Evolutionary conservation across 2,888 invertebrate species (phyloP).

Genomic region (Drosophila kanekoi): DNA sequence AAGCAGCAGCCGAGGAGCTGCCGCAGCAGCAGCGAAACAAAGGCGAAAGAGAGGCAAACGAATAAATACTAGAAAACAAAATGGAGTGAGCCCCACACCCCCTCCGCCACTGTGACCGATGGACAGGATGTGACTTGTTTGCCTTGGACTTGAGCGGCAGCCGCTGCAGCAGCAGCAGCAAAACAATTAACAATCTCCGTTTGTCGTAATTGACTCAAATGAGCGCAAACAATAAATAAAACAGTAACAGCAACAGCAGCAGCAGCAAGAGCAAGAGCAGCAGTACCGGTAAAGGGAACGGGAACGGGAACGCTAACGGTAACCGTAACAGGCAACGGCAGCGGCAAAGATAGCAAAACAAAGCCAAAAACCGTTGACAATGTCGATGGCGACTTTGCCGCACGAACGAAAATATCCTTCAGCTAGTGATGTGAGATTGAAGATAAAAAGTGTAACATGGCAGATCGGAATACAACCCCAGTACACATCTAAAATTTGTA

Average conservation of each 20-base stretch:
- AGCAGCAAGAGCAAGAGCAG: conserved; percentile 44
- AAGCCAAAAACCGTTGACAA: conserved; percentile 53
- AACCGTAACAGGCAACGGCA: conserved; percentile 23
- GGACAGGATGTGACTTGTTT: conserved; percentile 66
- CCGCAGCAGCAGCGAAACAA: conserved; percentile 37
- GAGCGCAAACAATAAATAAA: conserved; percentile 80
- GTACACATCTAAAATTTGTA: too few species aligned
- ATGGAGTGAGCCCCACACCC: conserved; percentile 35
- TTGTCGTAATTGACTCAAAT: conserved; percentile 83
- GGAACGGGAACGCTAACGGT: conserved; percentile 8
- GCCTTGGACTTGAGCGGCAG: conserved; percentile 65
- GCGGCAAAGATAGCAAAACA: conserved; percentile 51
- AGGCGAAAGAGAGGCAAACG: conserved; percentile 48
- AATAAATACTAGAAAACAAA: conserved; percentile 67
- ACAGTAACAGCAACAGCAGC: conserved; percentile 59
- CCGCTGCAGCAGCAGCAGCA: conserved; percentile 44
- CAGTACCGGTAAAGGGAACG: conserved; percentile 2
- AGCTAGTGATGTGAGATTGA: conserved; percentile 33
- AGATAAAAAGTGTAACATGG: neutral
- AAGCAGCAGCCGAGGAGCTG: conserved; percentile 41
- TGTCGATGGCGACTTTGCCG: conserved; percentile 35
- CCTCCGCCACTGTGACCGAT: neutral
- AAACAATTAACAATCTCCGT: conserved; percentile 83
- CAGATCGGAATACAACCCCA: neutral
- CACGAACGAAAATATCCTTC: conserved; percentile 13